These are phyloP conservation scores for Notothenia rossii DNA, from an alignment of 2,113 vertebrate genomes.

Conservation along the genomic window DNA sequence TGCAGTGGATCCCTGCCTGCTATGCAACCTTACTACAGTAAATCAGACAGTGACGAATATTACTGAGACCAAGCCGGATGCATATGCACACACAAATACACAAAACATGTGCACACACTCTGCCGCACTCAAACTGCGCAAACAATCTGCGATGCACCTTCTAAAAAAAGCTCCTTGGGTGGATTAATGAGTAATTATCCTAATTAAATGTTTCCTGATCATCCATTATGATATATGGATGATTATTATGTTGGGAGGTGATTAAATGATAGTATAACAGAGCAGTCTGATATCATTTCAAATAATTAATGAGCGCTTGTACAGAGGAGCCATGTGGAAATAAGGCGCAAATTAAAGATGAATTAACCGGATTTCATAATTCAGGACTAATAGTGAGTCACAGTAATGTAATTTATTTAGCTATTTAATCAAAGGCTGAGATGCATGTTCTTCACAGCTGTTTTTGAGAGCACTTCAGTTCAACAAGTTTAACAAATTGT, in stretches of 20 bases:
- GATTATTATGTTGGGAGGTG: conserved; percentile 74
- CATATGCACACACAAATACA: conserved; percentile 56
- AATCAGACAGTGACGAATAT: conserved; percentile 87
- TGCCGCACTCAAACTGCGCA: conserved; percentile 33
- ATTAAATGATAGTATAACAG: conserved; percentile 74
- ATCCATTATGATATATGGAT: conserved; percentile 69
- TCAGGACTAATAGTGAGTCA: conserved; percentile 55
- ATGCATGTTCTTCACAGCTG: not conserved
- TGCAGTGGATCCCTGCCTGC: conserved; percentile 78
- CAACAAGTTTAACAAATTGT: not conserved
- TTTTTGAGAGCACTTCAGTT: not conserved
- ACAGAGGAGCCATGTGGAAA: conserved; percentile 59
- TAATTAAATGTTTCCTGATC: conserved; percentile 81
- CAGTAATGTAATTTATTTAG: conserved; percentile 40
- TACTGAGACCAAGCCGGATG: conserved; percentile 49
- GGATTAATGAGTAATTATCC: conserved; percentile 79
- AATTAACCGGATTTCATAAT: conserved; percentile 71
- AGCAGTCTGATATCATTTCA: conserved; percentile 62
- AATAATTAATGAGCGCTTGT: conserved; percentile 72
- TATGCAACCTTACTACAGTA: conserved; percentile 74
- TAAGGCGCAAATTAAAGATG: conserved; percentile 66
- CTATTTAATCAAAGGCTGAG: conserved; percentile 32
- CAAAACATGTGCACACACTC: conserved; percentile 37
- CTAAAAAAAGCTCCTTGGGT: conserved; percentile 42
- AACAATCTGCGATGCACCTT: conserved; percentile 59